phyloP scores from a whole-genome alignment of 2,888 invertebrate species.

The Nomada ferruginata region DNA sequence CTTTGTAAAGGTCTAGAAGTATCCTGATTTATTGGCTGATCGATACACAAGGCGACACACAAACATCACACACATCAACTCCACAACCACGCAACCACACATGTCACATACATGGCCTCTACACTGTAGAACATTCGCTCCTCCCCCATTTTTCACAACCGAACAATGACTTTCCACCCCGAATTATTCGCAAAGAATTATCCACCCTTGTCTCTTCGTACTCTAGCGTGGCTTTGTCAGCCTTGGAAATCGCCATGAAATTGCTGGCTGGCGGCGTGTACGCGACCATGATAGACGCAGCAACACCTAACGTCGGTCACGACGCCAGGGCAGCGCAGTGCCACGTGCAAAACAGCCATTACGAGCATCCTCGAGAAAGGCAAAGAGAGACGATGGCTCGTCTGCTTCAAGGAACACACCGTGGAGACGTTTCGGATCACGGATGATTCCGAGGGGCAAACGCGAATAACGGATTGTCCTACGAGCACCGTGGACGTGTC shows the following conservation, averaged over 20 bases:
- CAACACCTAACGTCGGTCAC: slow-evolving; percentile 76
- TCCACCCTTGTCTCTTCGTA: slow-evolving; percentile 55
- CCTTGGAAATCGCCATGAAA: slow-evolving; percentile 78
- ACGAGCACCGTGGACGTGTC: slow-evolving; percentile 31
- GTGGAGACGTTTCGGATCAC: slow-evolving; percentile 60
- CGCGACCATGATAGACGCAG: slow-evolving; percentile 71
- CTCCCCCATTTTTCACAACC: background rate
- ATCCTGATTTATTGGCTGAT: too few relatives aligned
- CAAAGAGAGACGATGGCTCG: slow-evolving; percentile 11
- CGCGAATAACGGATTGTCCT: slow-evolving; percentile 55
- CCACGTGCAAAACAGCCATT: slow-evolving; percentile 55
- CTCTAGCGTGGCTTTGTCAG: slow-evolving; percentile 72
- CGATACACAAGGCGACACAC: too few relatives aligned
- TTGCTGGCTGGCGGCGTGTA: slow-evolving; percentile 75
- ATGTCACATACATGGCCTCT: too few relatives aligned
- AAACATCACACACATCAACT: too few relatives aligned
- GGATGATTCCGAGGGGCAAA: slow-evolving; percentile 53
- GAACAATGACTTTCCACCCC: slow-evolving; percentile 75
- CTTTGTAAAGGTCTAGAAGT: too few relatives aligned
- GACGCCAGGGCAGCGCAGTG: slow-evolving; percentile 41
- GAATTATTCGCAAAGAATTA: slow-evolving; percentile 75
- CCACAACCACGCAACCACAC: too few relatives aligned
- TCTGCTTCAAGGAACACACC: background rate
- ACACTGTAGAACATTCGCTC: too few relatives aligned
- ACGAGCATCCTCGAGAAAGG: slow-evolving; percentile 22